These are phyloP conservation scores for Adela reaumurella DNA, from an alignment of 2,888 invertebrate species.

Conservation along the genomic window DNA sequence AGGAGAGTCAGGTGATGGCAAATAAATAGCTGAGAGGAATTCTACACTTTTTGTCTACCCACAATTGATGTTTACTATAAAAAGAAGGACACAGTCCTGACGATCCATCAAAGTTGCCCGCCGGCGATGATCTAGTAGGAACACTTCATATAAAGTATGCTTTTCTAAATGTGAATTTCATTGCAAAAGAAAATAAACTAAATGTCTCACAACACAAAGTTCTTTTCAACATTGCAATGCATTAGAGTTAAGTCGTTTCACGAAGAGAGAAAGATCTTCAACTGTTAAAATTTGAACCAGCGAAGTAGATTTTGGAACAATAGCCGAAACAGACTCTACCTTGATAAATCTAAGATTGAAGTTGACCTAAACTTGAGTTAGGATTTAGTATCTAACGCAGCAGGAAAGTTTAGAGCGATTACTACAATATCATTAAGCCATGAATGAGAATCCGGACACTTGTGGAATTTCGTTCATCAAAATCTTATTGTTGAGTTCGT, in stretches of 20 bases:
- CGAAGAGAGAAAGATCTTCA: too few relatives aligned
- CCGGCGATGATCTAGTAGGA: neutral
- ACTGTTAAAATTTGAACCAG: too few relatives aligned
- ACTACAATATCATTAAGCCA: neutral
- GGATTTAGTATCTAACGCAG: neutral
- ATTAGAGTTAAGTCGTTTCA: too few relatives aligned
- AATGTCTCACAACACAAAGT: too few relatives aligned
- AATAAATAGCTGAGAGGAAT: slow-evolving; percentile 27
- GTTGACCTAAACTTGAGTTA: too few relatives aligned
- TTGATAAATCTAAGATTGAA: too few relatives aligned
- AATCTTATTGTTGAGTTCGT: neutral
- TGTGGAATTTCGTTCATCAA: neutral
- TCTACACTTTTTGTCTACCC: slow-evolving; percentile 37
- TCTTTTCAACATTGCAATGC: too few relatives aligned
- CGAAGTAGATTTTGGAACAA: too few relatives aligned
- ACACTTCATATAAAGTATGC: too few relatives aligned
- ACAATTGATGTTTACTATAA: neutral
- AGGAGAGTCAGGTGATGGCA: neutral
- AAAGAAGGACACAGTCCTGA: neutral
- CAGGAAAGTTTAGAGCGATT: neutral
- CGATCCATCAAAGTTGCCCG: neutral
- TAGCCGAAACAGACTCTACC: too few relatives aligned
- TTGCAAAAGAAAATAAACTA: too few relatives aligned
- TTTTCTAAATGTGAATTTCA: too few relatives aligned
- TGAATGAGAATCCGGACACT: neutral